Percentiles rank a stretch among this genome's conserved stretches.
Conservation (phyloP, 2,797 vertebrate genomes). For the Amniataba percoides region DNA sequence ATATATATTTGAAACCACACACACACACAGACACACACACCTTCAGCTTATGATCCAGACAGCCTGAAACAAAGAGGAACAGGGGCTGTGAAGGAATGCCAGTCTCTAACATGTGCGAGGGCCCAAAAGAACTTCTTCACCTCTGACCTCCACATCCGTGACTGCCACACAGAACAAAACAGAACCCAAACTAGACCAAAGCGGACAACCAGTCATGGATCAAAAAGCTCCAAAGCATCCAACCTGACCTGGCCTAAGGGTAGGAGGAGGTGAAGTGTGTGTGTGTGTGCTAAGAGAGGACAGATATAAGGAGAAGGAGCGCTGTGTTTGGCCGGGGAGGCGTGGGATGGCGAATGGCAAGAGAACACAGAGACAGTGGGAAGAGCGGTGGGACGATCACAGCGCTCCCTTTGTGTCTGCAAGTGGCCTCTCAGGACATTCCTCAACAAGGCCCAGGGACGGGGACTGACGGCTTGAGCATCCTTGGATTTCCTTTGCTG, state of each 20-base stretch:
- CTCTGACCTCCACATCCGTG: conserved; percentile 43
- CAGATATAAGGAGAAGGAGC: conserved; percentile 61
- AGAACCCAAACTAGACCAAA: conserved; percentile 19
- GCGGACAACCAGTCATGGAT: conserved; percentile 46
- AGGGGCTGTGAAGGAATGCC: conserved; percentile 51
- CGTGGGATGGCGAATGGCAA: conserved; percentile 76
- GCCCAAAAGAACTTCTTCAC: conserved; percentile 34
- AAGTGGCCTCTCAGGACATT: conserved; percentile 65
- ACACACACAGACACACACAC: neutral
- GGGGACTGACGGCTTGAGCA: conserved; percentile 36
- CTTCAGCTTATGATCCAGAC: conserved; percentile 26
- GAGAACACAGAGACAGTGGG: conserved; percentile 76
- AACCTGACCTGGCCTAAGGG: conserved; percentile 56
- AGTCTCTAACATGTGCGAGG: conserved; percentile 32
- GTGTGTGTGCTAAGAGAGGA: conserved; percentile 3
- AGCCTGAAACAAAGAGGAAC: conserved; percentile 49
- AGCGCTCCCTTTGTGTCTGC: conserved; percentile 76
- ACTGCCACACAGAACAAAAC: conserved; percentile 24
- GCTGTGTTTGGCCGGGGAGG: conserved; percentile 69
- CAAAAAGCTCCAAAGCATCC: conserved; percentile 42
- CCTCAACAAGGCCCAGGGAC: conserved; percentile 50
- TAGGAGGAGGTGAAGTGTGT: conserved; percentile 58
- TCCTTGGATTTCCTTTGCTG: conserved; percentile 30
- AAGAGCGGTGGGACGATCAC: conserved; percentile 78
- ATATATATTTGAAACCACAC: conserved; percentile 59